phyloP scores from a whole-genome alignment of 2,797 vertebrate genomes.

The Chaenodraco wilsoni region DNA sequence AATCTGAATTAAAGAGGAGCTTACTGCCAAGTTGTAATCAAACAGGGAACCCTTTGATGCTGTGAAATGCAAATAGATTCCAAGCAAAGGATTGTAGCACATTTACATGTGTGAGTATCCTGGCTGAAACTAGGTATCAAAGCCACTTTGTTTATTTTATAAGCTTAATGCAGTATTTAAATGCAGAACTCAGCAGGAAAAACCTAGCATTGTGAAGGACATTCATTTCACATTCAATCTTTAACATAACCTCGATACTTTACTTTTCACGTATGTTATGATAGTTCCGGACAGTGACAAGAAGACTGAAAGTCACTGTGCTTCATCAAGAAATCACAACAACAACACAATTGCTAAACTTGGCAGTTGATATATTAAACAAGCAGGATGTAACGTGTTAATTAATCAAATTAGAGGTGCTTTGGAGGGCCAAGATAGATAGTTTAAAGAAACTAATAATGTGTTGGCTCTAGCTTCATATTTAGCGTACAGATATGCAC shows the following conservation, averaged over 20 bases:
- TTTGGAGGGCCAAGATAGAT: not conserved
- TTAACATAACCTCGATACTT: not conserved
- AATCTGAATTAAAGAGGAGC: not conserved
- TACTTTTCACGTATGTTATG: not conserved
- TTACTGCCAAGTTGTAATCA: not conserved
- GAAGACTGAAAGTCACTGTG: not conserved
- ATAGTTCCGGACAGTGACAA: not conserved
- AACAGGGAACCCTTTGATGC: not conserved
- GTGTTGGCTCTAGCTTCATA: not conserved
- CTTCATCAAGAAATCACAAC: not conserved
- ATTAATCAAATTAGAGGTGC: not conserved
- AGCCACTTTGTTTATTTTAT: not conserved
- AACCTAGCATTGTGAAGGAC: not conserved
- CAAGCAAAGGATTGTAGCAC: not conserved
- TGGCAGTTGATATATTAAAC: not conserved
- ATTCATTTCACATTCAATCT: not conserved
- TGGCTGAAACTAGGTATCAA: not conserved
- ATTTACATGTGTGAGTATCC: not conserved
- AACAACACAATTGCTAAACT: not conserved
- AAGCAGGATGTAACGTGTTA: not conserved
- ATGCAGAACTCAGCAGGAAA: not conserved
- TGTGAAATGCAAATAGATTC: constrained; percentile 1
- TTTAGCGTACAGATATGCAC: not conserved
- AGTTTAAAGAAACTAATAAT: not conserved
- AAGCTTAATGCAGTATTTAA: not conserved